Conservation (phyloP, 2,797 vertebrate species). For the Sebastes taczanowskii region DNA sequence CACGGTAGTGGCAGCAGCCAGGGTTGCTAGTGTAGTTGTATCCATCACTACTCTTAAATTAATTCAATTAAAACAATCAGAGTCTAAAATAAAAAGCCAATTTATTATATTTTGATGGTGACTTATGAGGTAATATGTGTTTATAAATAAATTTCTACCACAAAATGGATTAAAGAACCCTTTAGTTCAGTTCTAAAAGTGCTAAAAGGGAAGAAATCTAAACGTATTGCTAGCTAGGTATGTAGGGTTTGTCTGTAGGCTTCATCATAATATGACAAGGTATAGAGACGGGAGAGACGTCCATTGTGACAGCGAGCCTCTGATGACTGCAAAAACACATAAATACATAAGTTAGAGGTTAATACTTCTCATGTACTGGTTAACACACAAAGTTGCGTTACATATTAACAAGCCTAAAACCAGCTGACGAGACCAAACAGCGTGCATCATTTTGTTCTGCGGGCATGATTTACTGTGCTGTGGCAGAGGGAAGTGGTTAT, state of each 20-base stretch:
- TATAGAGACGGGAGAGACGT: conserved; percentile 43
- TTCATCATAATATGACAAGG: conserved; percentile 52
- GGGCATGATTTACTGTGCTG: conserved; percentile 26
- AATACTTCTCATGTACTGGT: background rate
- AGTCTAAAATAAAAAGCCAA: conserved; percentile 38
- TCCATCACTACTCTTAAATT: conserved; percentile 64
- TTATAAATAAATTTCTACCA: conserved; percentile 12
- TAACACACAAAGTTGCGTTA: conserved; percentile 15
- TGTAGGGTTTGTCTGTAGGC: conserved; percentile 70
- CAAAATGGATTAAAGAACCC: conserved; percentile 27
- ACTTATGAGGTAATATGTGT: conserved; percentile 74
- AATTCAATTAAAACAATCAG: background rate
- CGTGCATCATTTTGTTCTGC: background rate
- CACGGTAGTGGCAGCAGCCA: conserved; percentile 67
- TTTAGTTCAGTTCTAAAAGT: conserved; percentile 2
- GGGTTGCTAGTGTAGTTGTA: conserved; percentile 69
- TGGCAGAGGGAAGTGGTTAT: conserved; percentile 18
- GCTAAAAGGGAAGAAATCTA: conserved; percentile 7
- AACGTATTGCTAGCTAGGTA: conserved; percentile 80
- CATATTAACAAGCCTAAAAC: conserved; percentile 25
- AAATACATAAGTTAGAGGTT: conserved; percentile 14
- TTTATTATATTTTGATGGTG: background rate
- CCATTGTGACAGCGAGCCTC: conserved; percentile 79
- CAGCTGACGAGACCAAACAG: background rate
- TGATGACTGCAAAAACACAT: conserved; percentile 73